These are phyloP conservation scores for Malurus splendens DNA, from an alignment of 2,797 vertebrate species.

Conservation along the genomic window DNA sequence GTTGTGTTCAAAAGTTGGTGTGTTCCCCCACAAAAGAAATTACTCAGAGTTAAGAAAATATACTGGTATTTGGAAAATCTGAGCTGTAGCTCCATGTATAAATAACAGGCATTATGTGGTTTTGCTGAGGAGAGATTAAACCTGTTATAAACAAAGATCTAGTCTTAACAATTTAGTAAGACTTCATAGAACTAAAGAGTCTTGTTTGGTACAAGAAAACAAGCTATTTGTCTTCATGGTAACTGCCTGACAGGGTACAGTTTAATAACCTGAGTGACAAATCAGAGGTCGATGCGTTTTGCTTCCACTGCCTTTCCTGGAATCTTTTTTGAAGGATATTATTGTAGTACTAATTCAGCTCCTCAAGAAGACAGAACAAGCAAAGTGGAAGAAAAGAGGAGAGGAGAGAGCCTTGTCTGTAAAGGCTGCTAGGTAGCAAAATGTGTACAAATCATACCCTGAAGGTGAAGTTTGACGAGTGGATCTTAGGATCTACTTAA, in stretches of 20 bases:
- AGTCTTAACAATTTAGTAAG: background rate
- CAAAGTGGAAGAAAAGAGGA: background rate
- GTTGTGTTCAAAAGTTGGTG: background rate
- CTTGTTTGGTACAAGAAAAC: background rate
- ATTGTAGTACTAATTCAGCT: background rate
- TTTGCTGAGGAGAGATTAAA: background rate
- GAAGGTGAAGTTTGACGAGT: background rate
- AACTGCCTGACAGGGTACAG: background rate
- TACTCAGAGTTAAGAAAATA: background rate
- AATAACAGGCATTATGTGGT: background rate
- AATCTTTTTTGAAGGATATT: background rate
- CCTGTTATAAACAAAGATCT: background rate
- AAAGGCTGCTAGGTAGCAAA: background rate
- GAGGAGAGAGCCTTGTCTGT: background rate
- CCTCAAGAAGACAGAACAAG: background rate
- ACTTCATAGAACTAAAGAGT: background rate
- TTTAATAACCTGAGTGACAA: background rate
- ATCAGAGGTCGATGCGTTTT: background rate
- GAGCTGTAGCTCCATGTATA: background rate
- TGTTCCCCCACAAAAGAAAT: background rate
- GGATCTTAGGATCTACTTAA: background rate
- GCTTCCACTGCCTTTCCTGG: background rate
- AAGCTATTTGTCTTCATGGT: background rate
- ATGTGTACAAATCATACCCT: background rate
- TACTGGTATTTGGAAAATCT: background rate